A percentile compares a stretch with the other conserved stretches of the same genome.
Evolutionary conservation across 2,888 invertebrate species (phyloP).

Genomic region (Chromoteleia sp.): DNA sequence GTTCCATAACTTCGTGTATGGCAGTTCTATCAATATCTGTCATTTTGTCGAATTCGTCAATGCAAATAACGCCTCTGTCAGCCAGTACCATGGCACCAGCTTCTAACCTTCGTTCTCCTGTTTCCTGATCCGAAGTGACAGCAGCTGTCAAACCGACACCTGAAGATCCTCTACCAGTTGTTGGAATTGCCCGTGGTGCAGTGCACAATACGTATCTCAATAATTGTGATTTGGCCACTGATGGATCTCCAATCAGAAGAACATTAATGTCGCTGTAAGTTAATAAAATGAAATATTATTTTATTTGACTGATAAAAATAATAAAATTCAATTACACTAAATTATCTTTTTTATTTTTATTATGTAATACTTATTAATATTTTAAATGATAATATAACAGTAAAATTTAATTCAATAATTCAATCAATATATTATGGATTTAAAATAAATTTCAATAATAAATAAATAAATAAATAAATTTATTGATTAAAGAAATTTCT

Average conservation of each 20-base stretch:
- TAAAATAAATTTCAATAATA: too few relatives aligned
- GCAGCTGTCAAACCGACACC: constrained; percentile 99
- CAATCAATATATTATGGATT: too few relatives aligned
- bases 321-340: too few relatives aligned
- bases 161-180: constrained; percentile 98
- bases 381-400: too few relatives aligned
- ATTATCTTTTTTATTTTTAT: too few relatives aligned
- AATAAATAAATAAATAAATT: too few relatives aligned
- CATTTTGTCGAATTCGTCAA: constrained; percentile 99
- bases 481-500: too few relatives aligned
- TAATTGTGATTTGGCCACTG: constrained; percentile 99
- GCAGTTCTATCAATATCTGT: constrained; percentile 99
- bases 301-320: too few relatives aligned
- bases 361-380: too few relatives aligned
- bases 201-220: constrained; percentile 96
- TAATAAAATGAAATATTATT: neutral
- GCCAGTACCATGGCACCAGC: constrained; percentile 99
- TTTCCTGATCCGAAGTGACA: constrained; percentile 97
- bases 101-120: constrained; percentile 94
- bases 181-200: constrained; percentile 97
- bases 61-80: constrained; percentile 98
- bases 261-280: constrained; percentile 91
- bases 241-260: constrained; percentile 98
- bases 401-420: too few relatives aligned
- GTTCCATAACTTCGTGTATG: constrained; percentile 99